phyloP scores from a whole-genome alignment of 2,888 invertebrate genomes.

The Phlogophora meticulosa region DNA sequence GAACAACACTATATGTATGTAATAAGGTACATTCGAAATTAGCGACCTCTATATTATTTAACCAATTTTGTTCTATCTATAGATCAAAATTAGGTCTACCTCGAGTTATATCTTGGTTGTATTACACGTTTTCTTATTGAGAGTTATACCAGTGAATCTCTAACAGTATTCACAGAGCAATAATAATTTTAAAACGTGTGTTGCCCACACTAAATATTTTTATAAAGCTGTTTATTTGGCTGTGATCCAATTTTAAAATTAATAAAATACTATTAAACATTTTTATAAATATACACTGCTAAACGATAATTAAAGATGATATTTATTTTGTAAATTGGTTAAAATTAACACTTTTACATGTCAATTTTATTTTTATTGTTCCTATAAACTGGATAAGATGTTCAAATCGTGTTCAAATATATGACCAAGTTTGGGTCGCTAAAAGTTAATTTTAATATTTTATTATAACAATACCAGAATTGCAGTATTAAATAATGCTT shows the following conservation, averaged over 20 bases:
- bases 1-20: slow-evolving; percentile 5
- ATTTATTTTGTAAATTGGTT: too few relatives aligned
- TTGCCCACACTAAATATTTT: slow-evolving; percentile 46
- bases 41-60: slow-evolving; percentile 7
- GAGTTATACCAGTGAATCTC: too few relatives aligned
- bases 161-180: slow-evolving; percentile 59
- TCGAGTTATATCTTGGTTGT: slow-evolving; percentile 17
- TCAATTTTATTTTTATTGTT: too few relatives aligned
- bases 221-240: slow-evolving; percentile 55
- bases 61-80: not conserved
- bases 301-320: not conserved
- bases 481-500: slow-evolving; percentile 74
- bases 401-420: slow-evolving; percentile 42
- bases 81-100: too few relatives aligned
- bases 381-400: not conserved
- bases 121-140: slow-evolving; percentile 22
- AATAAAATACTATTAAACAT: slow-evolving; percentile 18
- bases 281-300: slow-evolving; percentile 44
- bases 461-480: slow-evolving; percentile 53
- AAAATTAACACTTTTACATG: too few relatives aligned
- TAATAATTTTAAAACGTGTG: slow-evolving; percentile 44
- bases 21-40: not conserved
- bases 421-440: slow-evolving; percentile 29
- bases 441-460: slow-evolving; percentile 38
- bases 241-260: slow-evolving; percentile 51